These are phyloP conservation scores for Myiotriccus ornatus DNA, from an alignment of 2,797 vertebrate species.

Conservation along the genomic window DNA sequence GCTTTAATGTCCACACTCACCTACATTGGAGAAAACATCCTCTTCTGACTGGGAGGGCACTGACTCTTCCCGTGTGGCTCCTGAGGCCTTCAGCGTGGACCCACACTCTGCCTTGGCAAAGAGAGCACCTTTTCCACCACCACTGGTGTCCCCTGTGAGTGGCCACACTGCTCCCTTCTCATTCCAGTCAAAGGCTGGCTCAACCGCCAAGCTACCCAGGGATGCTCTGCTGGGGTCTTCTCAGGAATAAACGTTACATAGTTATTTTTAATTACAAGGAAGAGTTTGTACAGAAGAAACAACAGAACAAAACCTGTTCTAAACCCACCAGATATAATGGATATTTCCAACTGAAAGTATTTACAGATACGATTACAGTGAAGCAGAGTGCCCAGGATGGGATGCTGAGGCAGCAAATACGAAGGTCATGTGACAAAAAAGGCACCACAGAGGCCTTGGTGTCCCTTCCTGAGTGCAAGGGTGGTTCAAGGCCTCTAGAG, in stretches of 20 bases:
- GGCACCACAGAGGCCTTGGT: background rate
- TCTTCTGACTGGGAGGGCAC: background rate
- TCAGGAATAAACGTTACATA: background rate
- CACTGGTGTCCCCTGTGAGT: background rate
- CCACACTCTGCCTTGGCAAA: background rate
- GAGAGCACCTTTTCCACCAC: background rate
- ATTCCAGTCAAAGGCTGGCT: conserved; percentile 5
- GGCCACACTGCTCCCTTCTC: background rate
- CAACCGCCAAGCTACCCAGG: fast-evolving
- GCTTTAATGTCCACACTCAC: background rate
- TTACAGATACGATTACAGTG: background rate
- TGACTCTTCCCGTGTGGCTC: background rate
- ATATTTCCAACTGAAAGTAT: background rate
- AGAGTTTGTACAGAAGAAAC: background rate
- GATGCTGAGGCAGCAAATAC: background rate
- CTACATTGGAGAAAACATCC: conserved; percentile 49
- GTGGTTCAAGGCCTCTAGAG: background rate
- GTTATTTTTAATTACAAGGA: background rate
- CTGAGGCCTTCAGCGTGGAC: background rate
- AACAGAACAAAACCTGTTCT: background rate
- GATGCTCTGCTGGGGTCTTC: background rate
- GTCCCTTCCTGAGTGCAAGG: background rate
- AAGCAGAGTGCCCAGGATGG: background rate
- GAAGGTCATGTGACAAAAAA: background rate
- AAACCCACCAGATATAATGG: background rate